Evolutionary conservation across 2,888 invertebrate genomes (phyloP).

Genomic region (Ophion slaviceki): DNA sequence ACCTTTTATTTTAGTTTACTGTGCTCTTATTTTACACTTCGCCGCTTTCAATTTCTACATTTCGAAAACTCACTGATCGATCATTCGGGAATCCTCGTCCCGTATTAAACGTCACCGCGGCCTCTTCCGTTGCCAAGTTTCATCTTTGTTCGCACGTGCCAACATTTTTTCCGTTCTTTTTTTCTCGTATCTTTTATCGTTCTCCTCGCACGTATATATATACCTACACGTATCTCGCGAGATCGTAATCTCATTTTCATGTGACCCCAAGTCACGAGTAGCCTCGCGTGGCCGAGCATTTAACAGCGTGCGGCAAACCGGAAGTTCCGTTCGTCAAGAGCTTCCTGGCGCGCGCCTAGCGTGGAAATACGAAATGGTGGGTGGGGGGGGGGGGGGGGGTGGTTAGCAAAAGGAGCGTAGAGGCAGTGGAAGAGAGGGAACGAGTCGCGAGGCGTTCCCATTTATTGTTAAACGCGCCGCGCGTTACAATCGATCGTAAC

Average conservation of each 20-base stretch:
- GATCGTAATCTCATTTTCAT: conserved; percentile 41
- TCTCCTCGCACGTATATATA: not conserved
- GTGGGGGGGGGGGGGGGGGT: too few relatives aligned
- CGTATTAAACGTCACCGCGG: not conserved
- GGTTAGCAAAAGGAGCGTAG: not conserved
- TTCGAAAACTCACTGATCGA: not conserved
- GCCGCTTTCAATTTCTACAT: not conserved
- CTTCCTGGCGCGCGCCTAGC: conserved; percentile 2
- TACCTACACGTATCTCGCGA: too few relatives aligned
- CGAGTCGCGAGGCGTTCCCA: conserved; percentile 42
- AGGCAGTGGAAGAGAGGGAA: not conserved
- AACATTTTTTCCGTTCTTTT: not conserved
- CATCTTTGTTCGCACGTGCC: conserved; percentile 38
- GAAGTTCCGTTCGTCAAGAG: conserved; percentile 59
- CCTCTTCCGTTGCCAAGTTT: conserved; percentile 14
- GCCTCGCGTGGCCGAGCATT: conserved; percentile 8
- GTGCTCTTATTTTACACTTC: not conserved
- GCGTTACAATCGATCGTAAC: conserved; percentile 58
- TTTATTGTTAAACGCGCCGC: conserved; percentile 15
- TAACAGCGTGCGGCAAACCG: conserved; percentile 34
- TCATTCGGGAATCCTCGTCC: not conserved
- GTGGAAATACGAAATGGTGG: not conserved
- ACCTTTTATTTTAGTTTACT: not conserved
- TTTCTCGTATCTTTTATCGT: not conserved
- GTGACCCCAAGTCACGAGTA: conserved; percentile 20